Evolutionary conservation across 2,113 vertebrate species (phyloP).

Genomic region (Dasyornis broadbenti): DNA sequence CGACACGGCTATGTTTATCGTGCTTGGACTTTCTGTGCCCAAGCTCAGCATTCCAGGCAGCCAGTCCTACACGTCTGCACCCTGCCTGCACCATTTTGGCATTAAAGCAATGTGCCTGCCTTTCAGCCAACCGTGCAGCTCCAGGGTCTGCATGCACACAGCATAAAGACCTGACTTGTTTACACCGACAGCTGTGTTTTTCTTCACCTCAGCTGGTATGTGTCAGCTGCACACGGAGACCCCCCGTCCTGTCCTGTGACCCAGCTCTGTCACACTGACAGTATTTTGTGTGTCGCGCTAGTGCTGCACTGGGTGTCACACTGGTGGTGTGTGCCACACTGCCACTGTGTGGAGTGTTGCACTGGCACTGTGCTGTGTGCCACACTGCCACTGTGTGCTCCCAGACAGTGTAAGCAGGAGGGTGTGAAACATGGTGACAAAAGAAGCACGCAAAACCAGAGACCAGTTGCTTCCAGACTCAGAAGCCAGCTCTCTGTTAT

Average conservation of each 20-base stretch:
- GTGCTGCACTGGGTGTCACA: neutral
- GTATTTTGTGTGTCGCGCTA: neutral
- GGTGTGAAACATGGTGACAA: neutral
- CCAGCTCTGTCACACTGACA: neutral
- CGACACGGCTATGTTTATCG: fast-evolving
- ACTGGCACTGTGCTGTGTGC: neutral
- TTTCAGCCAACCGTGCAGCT: neutral
- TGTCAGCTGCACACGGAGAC: no score
- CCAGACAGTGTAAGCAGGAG: neutral
- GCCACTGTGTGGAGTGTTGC: neutral
- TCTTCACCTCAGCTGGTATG: neutral
- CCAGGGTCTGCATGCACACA: fast-evolving
- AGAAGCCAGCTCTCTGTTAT: neutral
- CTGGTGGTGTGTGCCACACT: neutral
- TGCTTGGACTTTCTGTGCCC: neutral
- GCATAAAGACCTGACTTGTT: neutral
- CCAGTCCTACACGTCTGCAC: fast-evolving
- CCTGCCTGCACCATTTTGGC: neutral
- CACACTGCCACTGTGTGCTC: neutral
- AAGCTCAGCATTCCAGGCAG: neutral
- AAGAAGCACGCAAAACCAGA: neutral
- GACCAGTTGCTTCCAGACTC: neutral
- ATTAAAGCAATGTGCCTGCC: neutral
- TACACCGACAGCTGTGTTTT: neutral
- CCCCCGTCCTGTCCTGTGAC: neutral